Base-by-base conservation (phyloP, 2,797 vertebrate genomes). In the Chrysolophus pictus region DNA sequence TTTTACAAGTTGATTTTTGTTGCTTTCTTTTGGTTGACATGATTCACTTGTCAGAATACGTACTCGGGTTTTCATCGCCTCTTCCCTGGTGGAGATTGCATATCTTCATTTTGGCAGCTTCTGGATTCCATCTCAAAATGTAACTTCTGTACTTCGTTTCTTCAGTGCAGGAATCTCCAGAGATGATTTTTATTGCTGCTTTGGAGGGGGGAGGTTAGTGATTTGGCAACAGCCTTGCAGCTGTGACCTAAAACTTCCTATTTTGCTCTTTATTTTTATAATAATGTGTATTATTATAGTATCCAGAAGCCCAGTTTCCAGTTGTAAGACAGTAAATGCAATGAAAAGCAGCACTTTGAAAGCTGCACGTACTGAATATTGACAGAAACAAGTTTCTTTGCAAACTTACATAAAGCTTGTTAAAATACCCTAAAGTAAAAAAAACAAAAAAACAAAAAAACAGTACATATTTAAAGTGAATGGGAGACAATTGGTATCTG, bases 61-160 rank as follows among this genome's bases (percentile, higher is more conserved):
- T 90, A 88, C 89, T 92, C 76, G 68, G 76, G 77, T 68, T 96
- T 96, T 96, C 96, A 93, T 88, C 92, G 1, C 96, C 85, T 94
- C 94, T 93, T 95, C 92, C 94, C 93, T 87, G 88, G 94, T 91
- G 91, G 91, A 95, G 95, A 53, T 81, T 95, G 77, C 94, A 90
- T 96, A 95, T 95, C 94, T 96, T 96, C 87, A 95, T 95, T 93
- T 90, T 94, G 92, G 85, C 94, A 92, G 94, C 88, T 96, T 90
- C 96, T 92, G 92, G 92, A 93, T 95, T 95, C 85, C 72, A 78
- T 96, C 96, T 96, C 85, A 82, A 96, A 95, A 91, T 91, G 64
- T 88, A 92, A 95, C 93, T 94, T 91, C 95, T 95, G 94, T 95
- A 92, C 85, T 94, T 94, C 82, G 88, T 59, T 95, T 68, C 82